These are phyloP conservation scores for Solen grandis DNA, from an alignment of 1,140 invertebrate species.

Conservation along the genomic window DNA sequence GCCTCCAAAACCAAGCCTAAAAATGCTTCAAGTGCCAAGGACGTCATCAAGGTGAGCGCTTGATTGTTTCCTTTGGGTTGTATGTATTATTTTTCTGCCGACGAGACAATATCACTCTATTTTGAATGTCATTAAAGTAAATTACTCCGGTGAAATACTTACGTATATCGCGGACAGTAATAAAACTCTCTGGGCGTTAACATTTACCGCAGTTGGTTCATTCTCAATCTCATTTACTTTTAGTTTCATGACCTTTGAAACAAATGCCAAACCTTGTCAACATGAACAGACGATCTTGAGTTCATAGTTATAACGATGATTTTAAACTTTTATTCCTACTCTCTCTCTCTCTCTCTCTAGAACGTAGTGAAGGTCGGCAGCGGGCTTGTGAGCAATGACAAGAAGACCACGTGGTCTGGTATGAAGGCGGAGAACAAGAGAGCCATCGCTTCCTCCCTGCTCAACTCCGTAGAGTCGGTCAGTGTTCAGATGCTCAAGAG, in stretches of 20 bases:
- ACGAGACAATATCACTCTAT: no score
- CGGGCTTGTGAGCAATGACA: conserved; percentile 9
- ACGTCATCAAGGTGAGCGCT: conserved; percentile 28
- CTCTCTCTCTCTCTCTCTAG: no score
- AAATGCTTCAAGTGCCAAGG: conserved; percentile 30
- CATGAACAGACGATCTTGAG: no score
- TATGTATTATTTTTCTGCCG: background rate
- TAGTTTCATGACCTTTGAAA: no score
- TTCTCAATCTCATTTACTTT: no score
- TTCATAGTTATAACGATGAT: no score
- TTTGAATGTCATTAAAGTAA: background rate
- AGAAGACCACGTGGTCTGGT: conserved; percentile 26
- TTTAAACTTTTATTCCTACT: no score
- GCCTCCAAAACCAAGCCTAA: conserved; percentile 24
- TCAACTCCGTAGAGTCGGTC: conserved; percentile 87
- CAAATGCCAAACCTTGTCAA: no score
- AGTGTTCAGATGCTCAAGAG: conserved; percentile 94
- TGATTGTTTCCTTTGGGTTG: background rate
- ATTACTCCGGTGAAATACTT: no score
- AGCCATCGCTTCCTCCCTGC: conserved; percentile 68
- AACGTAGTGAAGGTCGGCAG: conserved; percentile 44
- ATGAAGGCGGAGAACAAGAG: conserved; percentile 63
- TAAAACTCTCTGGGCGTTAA: no score
- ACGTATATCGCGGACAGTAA: no score
- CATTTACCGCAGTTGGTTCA: no score